Evolutionary conservation across 2,888 invertebrate species (phyloP), one percentile per base, ranked within the genome.

Genomic region (Rhamnusium bicolor): DNA sequence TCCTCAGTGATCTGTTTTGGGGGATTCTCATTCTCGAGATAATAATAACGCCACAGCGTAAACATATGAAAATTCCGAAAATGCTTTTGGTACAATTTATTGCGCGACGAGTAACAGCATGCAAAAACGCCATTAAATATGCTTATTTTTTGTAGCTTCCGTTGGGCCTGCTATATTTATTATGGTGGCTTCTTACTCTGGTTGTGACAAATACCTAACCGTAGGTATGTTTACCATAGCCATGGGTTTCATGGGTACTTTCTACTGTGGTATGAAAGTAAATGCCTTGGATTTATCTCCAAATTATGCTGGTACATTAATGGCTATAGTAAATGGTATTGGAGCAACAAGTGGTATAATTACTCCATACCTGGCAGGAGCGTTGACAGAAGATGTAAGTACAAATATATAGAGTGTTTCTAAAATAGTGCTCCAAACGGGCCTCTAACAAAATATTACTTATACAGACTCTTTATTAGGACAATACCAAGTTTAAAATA

Each of bases 171-270:
- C 92, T 1, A 81, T 92, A 72, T 91, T 92, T 83, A 90, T 93
- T 58, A 89, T 93, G 76, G 88, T 90, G 66, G 92, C 92, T 51
- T 91, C 92, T 62, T 92, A 92, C 83, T 90, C 91, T 1, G 92
- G 91, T 49, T 92, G 92, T 82, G 88, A 92, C 80, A 54, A 85
- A 16, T 81, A 86, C 73, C 84, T 90, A 60, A 90, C 92, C 5
- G 89, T 90, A 51, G 75, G 82, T 5, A 87, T 92, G 71, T 92
- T 92, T 84, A 91, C 92, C 65, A 85, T 91, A 29, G 91, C 89
- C 29, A 91, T 92, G 92, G 91, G 91, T 40, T 90, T 92, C 73
- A 93, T 93, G 92, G 93, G 92, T 1, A 91, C 92, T 0, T 93
- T 92, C 85, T 93, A 93, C 82, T 92, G 93, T 80, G 92, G 92